Conservation (phyloP, 2,113 vertebrate species). For the Centropristis striata region DNA sequence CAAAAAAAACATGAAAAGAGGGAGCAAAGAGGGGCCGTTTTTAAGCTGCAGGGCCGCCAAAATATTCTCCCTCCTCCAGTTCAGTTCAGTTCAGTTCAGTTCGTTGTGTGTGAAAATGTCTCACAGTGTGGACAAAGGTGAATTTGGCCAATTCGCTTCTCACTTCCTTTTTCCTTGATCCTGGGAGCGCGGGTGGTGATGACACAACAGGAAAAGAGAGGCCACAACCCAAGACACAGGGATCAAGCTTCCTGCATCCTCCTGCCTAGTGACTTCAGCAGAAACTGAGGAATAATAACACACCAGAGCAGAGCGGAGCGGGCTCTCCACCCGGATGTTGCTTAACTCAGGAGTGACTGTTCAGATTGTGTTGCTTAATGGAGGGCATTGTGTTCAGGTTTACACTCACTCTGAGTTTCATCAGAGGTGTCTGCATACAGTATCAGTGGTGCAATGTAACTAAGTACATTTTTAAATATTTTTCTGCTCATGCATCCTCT, state of each 20-base stretch:
- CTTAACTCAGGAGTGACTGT: conserved; percentile 9
- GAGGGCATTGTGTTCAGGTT: neutral
- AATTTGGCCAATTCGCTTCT: conserved; percentile 54
- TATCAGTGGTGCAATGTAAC: too few relatives aligned
- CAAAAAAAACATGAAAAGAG: conserved; percentile 10
- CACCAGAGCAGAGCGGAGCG: neutral
- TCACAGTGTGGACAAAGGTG: conserved; percentile 30
- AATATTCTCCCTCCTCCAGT: neutral
- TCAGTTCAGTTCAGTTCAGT: neutral
- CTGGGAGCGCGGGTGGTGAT: conserved; percentile 25
- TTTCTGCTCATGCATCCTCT: too few relatives aligned
- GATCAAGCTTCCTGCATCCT: conserved; percentile 65
- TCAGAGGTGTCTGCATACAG: neutral
- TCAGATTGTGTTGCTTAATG: neutral
- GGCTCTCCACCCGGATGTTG: conserved; percentile 28
- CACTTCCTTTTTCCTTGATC: conserved; percentile 60
- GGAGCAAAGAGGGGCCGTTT: conserved; percentile 1
- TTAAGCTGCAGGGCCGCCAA: neutral
- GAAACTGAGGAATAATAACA: conserved; percentile 29
- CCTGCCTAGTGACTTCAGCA: conserved; percentile 54
- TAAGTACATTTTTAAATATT: too few relatives aligned
- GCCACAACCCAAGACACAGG: conserved; percentile 39
- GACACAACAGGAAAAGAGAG: conserved; percentile 71
- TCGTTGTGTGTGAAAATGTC: neutral
- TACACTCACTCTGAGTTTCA: conserved; percentile 26